phyloP scores from a whole-genome alignment of 2,113 vertebrate genomes.

The Carettochelys insculpta region DNA sequence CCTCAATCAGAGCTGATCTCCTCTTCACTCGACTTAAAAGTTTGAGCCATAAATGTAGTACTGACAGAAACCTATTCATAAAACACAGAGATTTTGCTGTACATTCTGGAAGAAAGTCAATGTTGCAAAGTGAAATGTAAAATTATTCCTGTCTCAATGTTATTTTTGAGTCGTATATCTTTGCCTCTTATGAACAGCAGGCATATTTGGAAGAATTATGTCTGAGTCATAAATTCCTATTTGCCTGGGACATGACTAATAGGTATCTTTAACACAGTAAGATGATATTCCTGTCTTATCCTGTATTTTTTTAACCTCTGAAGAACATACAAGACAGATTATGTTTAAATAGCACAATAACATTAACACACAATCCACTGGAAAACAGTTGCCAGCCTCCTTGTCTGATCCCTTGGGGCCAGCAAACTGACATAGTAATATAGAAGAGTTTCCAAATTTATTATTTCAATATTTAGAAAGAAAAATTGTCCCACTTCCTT shows the following conservation, averaged over 20 bases:
- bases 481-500: neutral
- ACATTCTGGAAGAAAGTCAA: slow-evolving; percentile 71
- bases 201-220: slow-evolving; percentile 80
- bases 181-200: slow-evolving; percentile 80
- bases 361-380: slow-evolving; percentile 51
- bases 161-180: slow-evolving; percentile 82
- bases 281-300: slow-evolving; percentile 71
- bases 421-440: slow-evolving; percentile 40
- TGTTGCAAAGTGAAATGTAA: slow-evolving; percentile 75
- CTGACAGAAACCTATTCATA: slow-evolving; percentile 70
- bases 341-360: slow-evolving; percentile 56
- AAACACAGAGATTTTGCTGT: slow-evolving; percentile 55
- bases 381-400: slow-evolving; percentile 28
- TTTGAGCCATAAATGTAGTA: slow-evolving; percentile 60
- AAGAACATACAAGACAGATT: slow-evolving; percentile 53
- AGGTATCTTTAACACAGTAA: slow-evolving; percentile 75
- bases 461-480: slow-evolving; percentile 53
- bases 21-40: slow-evolving; percentile 61
- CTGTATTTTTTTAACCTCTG: slow-evolving; percentile 69
- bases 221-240: slow-evolving; percentile 81
- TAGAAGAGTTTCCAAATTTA: neutral
- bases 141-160: slow-evolving; percentile 79
- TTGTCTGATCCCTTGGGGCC: slow-evolving; percentile 44
- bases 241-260: slow-evolving; percentile 79
- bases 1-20: slow-evolving; percentile 24